Evolutionary conservation across 2,888 invertebrate genomes (phyloP).

Genomic region (Drosophila yooni): DNA sequence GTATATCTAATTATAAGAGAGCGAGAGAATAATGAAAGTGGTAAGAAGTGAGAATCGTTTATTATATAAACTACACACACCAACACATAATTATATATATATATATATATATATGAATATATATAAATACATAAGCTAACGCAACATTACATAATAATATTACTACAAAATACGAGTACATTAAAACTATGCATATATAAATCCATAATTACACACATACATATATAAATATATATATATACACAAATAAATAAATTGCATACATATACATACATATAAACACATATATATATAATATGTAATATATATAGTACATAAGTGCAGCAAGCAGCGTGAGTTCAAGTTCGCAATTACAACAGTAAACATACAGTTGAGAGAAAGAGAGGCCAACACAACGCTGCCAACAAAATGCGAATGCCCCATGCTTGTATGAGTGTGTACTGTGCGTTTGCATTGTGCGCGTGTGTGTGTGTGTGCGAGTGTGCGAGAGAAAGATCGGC

Average conservation of each 20-base stretch:
- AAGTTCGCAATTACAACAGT: constrained; percentile 25
- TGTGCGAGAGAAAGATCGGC: constrained; percentile 3
- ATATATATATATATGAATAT: constrained; percentile 25
- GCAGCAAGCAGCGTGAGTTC: constrained; percentile 40
- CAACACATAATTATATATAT: constrained; percentile 27
- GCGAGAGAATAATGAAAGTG: constrained; percentile 14
- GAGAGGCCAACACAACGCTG: constrained; percentile 12
- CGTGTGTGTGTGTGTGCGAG: constrained; percentile 4
- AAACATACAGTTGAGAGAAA: constrained; percentile 1
- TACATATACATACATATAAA: constrained; percentile 27
- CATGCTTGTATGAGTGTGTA: constrained; percentile 41
- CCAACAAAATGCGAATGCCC: constrained; percentile 38
- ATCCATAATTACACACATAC: constrained; percentile 53
- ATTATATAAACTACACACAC: constrained; percentile 61
- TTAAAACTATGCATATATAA: constrained; percentile 51
- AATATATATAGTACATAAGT: constrained; percentile 72
- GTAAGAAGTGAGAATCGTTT: constrained; percentile 53
- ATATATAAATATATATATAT: constrained; percentile 45
- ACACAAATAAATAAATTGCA: constrained; percentile 49
- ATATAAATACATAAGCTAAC: constrained; percentile 51
- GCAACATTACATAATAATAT: constrained; percentile 63
- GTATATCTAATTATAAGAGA: constrained; percentile 55
- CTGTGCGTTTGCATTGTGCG: constrained; percentile 16
- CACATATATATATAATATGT: constrained; percentile 35
- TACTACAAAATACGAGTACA: constrained; percentile 59